Base-by-base conservation (phyloP, 2,888 invertebrate genomes). In the Trissoscelio sp. region DNA sequence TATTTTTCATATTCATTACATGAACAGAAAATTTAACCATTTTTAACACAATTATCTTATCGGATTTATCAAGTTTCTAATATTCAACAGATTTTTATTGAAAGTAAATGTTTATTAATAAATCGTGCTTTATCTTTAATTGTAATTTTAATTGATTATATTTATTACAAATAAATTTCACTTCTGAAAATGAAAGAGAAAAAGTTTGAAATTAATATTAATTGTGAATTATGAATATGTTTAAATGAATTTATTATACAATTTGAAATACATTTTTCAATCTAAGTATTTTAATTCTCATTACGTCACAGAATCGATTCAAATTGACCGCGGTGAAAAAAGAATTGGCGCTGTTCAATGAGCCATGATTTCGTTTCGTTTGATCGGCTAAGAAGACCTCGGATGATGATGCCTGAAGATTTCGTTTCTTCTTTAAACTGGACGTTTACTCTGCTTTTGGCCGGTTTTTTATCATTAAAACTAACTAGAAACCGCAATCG, bases 401-500 rank as follows among this genome's bases (percentile, higher is more conserved):
- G 6, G 48, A 55, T 42, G 44, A 67, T 55, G 42, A 37, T 51
- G 5, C 12, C 42, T 12, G 7, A 20, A 22, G 42, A 69, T 69
- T 69, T 57, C 12, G 69, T 57, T 42, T 46, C 55, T 42, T 20
- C 57, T 55, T 55, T 31, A 22, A 69, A 44, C 12, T 44, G 44
- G 20, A 44, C 20, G 20, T 44, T 51, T 57, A 48, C 16, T 48
- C 14, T 18, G 34, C 34, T 64, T 64, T 48, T 48, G 48, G 28
- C 14, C 14, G 44, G 7, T 31, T 48, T 64, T 48, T 64, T 48
- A 9, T 20, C 7, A 48, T 64, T 5, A 37, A 64, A 64, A 64
- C 48, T 64, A 64, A 64, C 64, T 64, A 64, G 64, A 48, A 64
- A 48, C 16, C 6, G 62, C 62, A 9, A 62, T 31, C 46, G 24